These are phyloP conservation scores for Cheumatopsyche charites DNA, from an alignment of 1,140 invertebrate species.

Conservation along the genomic window DNA sequence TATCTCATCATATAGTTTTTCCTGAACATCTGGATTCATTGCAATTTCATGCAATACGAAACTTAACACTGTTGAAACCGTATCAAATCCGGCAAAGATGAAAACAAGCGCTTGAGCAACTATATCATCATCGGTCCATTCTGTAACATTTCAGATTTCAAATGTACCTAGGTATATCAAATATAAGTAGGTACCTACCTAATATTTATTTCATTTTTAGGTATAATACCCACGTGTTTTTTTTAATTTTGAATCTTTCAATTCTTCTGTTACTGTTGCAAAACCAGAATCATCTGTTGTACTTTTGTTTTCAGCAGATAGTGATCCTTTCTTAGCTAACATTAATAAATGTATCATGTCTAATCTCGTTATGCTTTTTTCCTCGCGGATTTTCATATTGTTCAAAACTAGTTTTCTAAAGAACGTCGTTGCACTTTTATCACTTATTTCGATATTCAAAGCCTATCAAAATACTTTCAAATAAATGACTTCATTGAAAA, in stretches of 20 bases:
- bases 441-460: conserved; percentile 34
- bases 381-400: conserved; percentile 58
- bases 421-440: conserved; percentile 48
- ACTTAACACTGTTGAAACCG: conserved; percentile 52
- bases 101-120: conserved; percentile 60
- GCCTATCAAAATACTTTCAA: conserved; percentile 35
- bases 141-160: conserved; percentile 46
- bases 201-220: background rate
- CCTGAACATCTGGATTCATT: conserved; percentile 63
- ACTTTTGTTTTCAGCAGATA: conserved; percentile 43
- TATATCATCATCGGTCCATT: conserved; percentile 55
- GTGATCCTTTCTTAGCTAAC: conserved; percentile 51
- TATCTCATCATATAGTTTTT: conserved; percentile 64
- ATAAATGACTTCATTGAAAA: background rate
- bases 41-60: conserved; percentile 61
- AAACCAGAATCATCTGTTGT: conserved; percentile 42
- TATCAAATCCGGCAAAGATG: conserved; percentile 62
- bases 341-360: conserved; percentile 63
- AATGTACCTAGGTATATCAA: background rate
- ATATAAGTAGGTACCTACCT: too few species aligned
- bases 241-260: conserved; percentile 36
- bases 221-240: too few species aligned
- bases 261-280: conserved; percentile 38
- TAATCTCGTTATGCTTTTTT: conserved; percentile 56
- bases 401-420: conserved; percentile 55